Conservation (phyloP, 2,888 invertebrate species). For the Protophormia terraenovae region DNA sequence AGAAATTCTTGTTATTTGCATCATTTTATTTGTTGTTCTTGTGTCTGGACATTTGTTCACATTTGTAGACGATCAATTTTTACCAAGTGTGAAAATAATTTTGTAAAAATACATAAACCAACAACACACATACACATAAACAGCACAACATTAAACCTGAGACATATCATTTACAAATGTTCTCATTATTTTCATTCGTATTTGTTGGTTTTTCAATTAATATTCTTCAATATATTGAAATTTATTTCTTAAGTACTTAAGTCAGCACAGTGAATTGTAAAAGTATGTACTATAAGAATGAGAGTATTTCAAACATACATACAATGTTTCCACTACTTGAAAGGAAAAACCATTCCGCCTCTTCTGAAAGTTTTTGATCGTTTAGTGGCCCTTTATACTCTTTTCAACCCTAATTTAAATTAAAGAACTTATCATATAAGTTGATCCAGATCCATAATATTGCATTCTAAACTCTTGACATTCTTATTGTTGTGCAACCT, state of each 20-base stretch:
- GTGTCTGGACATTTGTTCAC: conserved; percentile 48
- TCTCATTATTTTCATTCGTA: conserved; percentile 61
- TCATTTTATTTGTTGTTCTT: conserved; percentile 6
- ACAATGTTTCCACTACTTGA: too few species aligned
- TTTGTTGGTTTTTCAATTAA: conserved; percentile 32
- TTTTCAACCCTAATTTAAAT: too few species aligned
- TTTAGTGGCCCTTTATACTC: too few species aligned
- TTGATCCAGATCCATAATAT: too few species aligned
- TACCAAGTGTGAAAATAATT: conserved; percentile 59
- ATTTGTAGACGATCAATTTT: conserved; percentile 40
- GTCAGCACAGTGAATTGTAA: conserved; percentile 17
- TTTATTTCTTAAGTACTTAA: neutral
- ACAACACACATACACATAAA: conserved; percentile 17
- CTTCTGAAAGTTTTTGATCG: too few species aligned
- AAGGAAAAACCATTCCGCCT: too few species aligned
- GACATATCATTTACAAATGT: conserved; percentile 68
- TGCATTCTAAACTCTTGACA: too few species aligned
- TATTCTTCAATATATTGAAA: conserved; percentile 16
- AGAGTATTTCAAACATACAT: too few species aligned
- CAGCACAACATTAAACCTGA: conserved; percentile 44
- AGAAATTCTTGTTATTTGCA: conserved; percentile 56
- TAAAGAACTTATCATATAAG: too few species aligned
- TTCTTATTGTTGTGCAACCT: too few species aligned
- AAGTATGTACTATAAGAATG: neutral
- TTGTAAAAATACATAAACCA: conserved; percentile 29